Evolutionary conservation across 2,797 vertebrate species (phyloP).

Genomic region (Mormyrus proboscirostris): DNA sequence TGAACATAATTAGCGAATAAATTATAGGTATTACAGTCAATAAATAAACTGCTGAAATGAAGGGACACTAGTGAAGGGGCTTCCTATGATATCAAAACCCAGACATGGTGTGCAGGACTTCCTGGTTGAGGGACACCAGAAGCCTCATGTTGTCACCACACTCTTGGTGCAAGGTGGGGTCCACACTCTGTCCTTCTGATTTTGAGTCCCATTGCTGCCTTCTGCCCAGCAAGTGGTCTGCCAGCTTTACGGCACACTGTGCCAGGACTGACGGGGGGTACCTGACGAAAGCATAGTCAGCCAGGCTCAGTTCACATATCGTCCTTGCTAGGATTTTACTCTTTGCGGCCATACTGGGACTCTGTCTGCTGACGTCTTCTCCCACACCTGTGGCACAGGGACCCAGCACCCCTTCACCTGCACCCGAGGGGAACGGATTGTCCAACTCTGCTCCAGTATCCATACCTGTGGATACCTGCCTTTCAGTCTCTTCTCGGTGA

Average conservation of each 20-base stretch:
- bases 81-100: slow-evolving; percentile 27
- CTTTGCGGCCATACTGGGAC: slow-evolving; percentile 35
- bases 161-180: slow-evolving; percentile 50
- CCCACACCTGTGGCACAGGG: background rate
- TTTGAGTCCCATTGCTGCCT: background rate
- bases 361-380: background rate
- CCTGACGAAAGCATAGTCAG: slow-evolving; percentile 80
- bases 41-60: slow-evolving; percentile 8
- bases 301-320: slow-evolving; percentile 79
- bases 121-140: slow-evolving; percentile 73
- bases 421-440: background rate
- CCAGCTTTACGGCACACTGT: slow-evolving; percentile 66
- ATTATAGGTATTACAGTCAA: background rate
- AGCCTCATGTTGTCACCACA: slow-evolving; percentile 74
- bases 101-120: slow-evolving; percentile 54
- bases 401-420: slow-evolving; percentile 2
- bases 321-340: slow-evolving; percentile 61
- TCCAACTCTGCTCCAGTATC: background rate
- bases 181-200: slow-evolving; percentile 42
- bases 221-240: slow-evolving; percentile 57
- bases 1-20: slow-evolving; percentile 2
- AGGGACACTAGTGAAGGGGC: background rate
- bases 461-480: background rate
- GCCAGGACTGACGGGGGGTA: slow-evolving; percentile 80
- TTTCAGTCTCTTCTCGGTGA: background rate